phyloP scores from a whole-genome alignment of 2,113 vertebrate genomes.

The Oceanodroma tethys region DNA sequence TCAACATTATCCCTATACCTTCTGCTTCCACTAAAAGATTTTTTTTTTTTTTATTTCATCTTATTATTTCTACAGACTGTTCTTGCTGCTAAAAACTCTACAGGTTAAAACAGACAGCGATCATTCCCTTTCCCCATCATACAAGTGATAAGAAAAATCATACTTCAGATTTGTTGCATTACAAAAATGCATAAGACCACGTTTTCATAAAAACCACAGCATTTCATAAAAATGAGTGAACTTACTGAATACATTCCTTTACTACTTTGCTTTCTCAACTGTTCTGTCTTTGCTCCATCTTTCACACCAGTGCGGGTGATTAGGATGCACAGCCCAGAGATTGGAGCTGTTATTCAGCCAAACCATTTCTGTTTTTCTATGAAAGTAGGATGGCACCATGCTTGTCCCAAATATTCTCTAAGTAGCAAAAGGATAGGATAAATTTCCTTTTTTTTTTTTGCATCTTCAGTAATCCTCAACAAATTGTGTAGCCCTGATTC shows the following conservation, averaged over 20 bases:
- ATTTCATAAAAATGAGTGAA: neutral
- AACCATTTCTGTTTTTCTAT: neutral
- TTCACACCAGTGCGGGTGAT: neutral
- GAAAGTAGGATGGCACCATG: neutral
- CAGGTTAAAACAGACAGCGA: neutral
- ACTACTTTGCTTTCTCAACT: neutral
- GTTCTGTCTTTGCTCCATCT: neutral
- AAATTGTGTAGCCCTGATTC: neutral
- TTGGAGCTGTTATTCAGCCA: neutral
- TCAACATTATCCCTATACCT: neutral
- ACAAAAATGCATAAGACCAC: neutral
- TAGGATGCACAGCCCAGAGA: neutral
- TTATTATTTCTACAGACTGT: neutral
- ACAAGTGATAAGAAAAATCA: neutral
- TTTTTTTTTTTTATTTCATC: neutral
- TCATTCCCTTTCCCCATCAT: neutral
- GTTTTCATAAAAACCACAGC: neutral
- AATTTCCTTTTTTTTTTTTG: neutral
- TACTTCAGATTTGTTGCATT: neutral
- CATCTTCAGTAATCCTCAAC: neutral
- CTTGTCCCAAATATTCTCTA: neutral
- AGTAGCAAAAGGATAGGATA: neutral
- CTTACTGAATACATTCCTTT: neutral
- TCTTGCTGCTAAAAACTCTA: neutral
- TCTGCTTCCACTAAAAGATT: neutral